Percentiles rank a stretch among this genome's conserved stretches.
Conservation (phyloP, 1,140 invertebrate genomes). For the Fragariocoptes setiger region DNA sequence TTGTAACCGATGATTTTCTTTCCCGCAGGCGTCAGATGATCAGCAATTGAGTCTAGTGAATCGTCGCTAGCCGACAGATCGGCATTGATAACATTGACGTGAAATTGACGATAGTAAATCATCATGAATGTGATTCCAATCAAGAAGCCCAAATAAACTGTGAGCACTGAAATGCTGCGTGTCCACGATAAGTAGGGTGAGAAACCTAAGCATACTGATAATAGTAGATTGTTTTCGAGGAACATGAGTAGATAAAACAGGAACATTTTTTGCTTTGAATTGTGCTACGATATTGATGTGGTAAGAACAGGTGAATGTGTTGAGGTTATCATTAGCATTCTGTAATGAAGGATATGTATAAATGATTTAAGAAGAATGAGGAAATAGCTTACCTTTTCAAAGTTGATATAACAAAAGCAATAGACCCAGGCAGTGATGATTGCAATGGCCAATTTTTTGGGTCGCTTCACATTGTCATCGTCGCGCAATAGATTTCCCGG, state of each 20-base stretch:
- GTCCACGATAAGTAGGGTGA: slow-evolving; percentile 19
- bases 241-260: slow-evolving; percentile 72
- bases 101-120: slow-evolving; percentile 45
- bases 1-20: not conserved
- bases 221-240: slow-evolving; percentile 43
- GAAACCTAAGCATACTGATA: slow-evolving; percentile 28
- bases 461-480: slow-evolving; percentile 28
- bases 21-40: not conserved
- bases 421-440: slow-evolving; percentile 50
- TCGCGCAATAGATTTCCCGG: slow-evolving; percentile 49
- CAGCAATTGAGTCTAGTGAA: not conserved
- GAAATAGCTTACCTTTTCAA: slow-evolving; percentile 28
- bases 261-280: slow-evolving; percentile 42
- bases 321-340: not conserved
- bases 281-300: too few species aligned
- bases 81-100: slow-evolving; percentile 15
- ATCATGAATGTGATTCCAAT: slow-evolving; percentile 50
- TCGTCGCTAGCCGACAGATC: not conserved
- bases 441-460: slow-evolving; percentile 30
- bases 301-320: too few species aligned
- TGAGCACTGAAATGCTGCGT: slow-evolving; percentile 23
- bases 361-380: not conserved
- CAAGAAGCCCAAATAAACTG: slow-evolving; percentile 31
- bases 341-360: not conserved
- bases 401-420: slow-evolving; percentile 60